Evolutionary conservation across 2,797 vertebrate species (phyloP), one percentile per base, ranked within the genome.

Genomic region (Prionace glauca): DNA sequence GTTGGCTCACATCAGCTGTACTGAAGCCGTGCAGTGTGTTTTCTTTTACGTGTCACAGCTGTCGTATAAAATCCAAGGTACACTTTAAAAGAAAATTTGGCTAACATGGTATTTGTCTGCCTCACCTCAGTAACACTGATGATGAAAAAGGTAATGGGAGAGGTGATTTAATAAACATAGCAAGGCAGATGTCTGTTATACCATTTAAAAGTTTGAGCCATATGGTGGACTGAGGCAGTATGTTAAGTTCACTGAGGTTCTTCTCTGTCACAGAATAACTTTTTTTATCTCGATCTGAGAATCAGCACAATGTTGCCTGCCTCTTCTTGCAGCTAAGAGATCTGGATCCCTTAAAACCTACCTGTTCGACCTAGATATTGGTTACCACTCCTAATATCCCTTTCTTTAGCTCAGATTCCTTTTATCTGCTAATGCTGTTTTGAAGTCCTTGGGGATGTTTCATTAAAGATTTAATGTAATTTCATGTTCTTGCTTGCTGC

Each of bases 41-140:
- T 95, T 74, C 71, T 77, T 74, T 95, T 95, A 95, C 93, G 18
- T 95, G 71, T 95, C 71, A 95, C 93, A 95, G 93, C 93, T 95
- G 93, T 77, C 71, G 29, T 77, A 77, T 95, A 95, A 95, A 95
- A 95, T 95, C 45, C 71, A 77, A 95, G 41, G 56, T 77, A 95
- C 32, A 26, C 26, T 77, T 56, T 95, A 77, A 77, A 95, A 95
- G 45, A 95, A 95, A 74, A 56, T 56, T 60, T 95, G 93, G 71
- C 93, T 74, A 60, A 95, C 93, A 77, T 95, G 93, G 71, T 74
- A 95, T 95, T 95, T 95, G 93, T 95, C 71, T 95, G 71, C 45
- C 71, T 95, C 71, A 95, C 93, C 93, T 95, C 93, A 60, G 36
- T 69, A 50, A 95, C 45, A 77, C 29, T 77, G 71, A 95, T 77